Percentiles rank a stretch among this genome's conserved stretches.
Evolutionary conservation across 1,140 invertebrate genomes (phyloP).

Genomic region (Zaprionus kolodkinae): DNA sequence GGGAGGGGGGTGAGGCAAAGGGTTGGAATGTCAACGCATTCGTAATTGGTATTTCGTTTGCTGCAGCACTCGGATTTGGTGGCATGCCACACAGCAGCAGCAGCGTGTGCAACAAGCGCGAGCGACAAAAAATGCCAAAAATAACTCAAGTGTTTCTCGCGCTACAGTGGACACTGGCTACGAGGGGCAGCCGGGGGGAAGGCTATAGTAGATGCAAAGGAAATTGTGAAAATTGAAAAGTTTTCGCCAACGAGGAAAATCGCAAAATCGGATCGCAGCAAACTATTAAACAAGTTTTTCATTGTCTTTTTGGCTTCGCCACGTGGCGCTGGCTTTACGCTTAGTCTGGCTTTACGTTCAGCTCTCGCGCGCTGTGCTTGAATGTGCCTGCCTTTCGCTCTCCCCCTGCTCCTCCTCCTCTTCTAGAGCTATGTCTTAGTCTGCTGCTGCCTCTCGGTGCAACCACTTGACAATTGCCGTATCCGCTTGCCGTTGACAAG

Average conservation of each 20-base stretch:
- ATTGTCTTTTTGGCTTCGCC: background rate
- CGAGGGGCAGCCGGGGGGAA: background rate
- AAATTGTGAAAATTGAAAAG: background rate
- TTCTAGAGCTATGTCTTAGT: too few species aligned
- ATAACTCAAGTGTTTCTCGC: constrained; percentile 73
- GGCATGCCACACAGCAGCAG: constrained; percentile 3
- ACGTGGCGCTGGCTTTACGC: background rate
- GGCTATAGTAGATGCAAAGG: background rate
- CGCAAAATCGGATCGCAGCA: background rate
- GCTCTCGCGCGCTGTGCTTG: too few species aligned
- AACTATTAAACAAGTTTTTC: background rate
- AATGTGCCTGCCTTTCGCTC: background rate
- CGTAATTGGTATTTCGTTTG: constrained; percentile 73
- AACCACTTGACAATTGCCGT: constrained; percentile 70
- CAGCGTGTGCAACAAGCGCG: background rate
- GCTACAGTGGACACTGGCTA: constrained; percentile 33
- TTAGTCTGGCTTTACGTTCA: background rate
- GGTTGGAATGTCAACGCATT: constrained; percentile 59
- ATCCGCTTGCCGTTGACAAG: constrained; percentile 69
- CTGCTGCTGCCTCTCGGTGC: constrained; percentile 23
- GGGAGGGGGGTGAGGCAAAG: background rate
- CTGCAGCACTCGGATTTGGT: constrained; percentile 48
- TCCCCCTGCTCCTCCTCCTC: background rate
- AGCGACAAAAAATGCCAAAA: constrained; percentile 49
- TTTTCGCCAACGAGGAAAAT: background rate